Evolutionary conservation across 2,888 invertebrate genomes (phyloP), one percentile per base, ranked within the genome.

Genomic region (Scaptomyza polygonia): DNA sequence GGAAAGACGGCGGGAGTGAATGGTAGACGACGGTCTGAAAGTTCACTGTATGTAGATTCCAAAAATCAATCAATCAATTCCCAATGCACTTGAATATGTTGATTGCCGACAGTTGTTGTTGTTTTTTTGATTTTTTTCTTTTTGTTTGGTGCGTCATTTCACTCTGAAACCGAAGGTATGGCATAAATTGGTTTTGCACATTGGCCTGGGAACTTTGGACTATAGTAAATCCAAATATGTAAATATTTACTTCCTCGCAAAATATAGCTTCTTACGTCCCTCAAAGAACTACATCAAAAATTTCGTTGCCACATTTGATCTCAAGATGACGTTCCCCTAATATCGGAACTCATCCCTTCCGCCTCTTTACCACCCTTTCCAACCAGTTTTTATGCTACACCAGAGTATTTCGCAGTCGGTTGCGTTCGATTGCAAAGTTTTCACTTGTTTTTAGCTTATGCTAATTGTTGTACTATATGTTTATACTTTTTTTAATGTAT

Each of bases 11-110:
- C 9, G 30, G 9, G 12, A 25, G 30, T 32, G 16, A 30, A 45
- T 21, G n/a, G 49, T 29, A 21, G 39, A 8, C 39, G 29, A 51
- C 30, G 47, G 25, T 27, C 12, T 18, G 45, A 62, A 42, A 34
- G 14, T 43, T 32, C 29, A 62, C 6, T 32, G 4, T 34, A 39
- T 21, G 16, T 59, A 29, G 27, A 44, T 58, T 25, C 11, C 39
- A 48, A 21, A 48, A 34, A 34, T 34, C 34, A 36, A 21, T 49
- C 49, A 61, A 47, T 61, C 32, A 61, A 29, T 61, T 40, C 59
- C 40, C 9, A 61, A 61, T 61, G 30, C 18, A 40, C 61, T 61
- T 61, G 61, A 42, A 62, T 48, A 34, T 42, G 18, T 18, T 45
- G 32, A 30, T 39, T 16, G 30, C 14, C 2, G 12, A 27, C 16